Conservation (phyloP, 2,888 invertebrate species). For the Trissonchulus sp. region DNA sequence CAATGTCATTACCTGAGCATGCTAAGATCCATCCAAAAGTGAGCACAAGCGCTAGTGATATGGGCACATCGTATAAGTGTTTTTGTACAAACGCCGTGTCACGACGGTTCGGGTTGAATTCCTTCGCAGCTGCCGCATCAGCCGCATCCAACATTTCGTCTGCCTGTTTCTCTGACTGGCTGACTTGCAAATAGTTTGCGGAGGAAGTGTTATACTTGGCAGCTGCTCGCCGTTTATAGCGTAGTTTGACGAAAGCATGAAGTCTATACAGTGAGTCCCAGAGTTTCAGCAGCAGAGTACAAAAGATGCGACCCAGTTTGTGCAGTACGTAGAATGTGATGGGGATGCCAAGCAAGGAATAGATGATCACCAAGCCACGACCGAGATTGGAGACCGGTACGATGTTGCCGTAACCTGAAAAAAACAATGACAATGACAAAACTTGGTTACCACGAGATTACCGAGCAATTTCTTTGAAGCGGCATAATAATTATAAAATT, state of each 20-base stretch:
- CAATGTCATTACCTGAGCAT: constrained; percentile 21
- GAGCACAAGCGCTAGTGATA: neutral
- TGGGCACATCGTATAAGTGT: constrained; percentile 24
- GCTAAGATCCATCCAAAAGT: constrained; percentile 21
- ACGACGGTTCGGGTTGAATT: neutral
- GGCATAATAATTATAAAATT: too few species aligned
- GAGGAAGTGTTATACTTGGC: neutral
- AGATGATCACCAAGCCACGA: constrained; percentile 14
- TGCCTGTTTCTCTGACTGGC: neutral
- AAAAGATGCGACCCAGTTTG: constrained; percentile 8
- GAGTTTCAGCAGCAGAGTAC: constrained; percentile 10
- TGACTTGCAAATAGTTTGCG: neutral
- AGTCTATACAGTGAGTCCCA: neutral
- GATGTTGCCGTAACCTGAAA: constrained; percentile 23
- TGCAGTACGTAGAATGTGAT: constrained; percentile 17
- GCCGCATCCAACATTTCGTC: too few species aligned
- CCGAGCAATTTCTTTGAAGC: too few species aligned
- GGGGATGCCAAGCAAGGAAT: constrained; percentile 12
- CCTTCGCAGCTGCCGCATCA: too few species aligned
- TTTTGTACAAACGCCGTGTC: neutral
- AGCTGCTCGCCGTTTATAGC: neutral
- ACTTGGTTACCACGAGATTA: too few species aligned
- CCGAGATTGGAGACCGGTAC: constrained; percentile 18
- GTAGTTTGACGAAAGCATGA: neutral
- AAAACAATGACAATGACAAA: too few species aligned